A percentile compares a stretch with the other conserved stretches of the same genome.
phyloP scores from a whole-genome alignment of 2,797 vertebrate genomes.

The Tauraco hartlaubi region DNA sequence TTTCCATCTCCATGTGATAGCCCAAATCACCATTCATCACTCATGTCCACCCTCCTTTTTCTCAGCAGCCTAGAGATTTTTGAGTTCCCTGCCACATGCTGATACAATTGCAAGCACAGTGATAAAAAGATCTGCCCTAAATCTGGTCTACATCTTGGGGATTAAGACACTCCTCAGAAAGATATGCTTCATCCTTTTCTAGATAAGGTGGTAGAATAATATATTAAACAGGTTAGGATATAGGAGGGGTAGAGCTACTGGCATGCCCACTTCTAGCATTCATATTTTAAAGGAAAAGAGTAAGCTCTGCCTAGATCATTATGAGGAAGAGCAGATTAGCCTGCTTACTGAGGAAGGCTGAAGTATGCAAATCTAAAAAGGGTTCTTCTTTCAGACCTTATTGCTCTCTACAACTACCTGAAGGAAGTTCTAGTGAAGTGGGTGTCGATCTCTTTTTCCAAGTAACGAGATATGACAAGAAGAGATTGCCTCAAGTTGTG shows the following conservation, averaged over 20 bases:
- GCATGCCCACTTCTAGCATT: neutral
- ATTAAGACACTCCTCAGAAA: neutral
- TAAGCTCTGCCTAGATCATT: neutral
- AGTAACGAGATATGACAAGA: too few relatives aligned
- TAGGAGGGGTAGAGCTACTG: neutral
- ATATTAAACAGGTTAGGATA: neutral
- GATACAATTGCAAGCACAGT: neutral
- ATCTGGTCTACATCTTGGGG: neutral
- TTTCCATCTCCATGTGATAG: neutral
- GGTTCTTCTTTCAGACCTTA: neutral
- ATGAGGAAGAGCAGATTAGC: neutral
- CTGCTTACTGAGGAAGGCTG: neutral
- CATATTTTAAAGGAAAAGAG: neutral
- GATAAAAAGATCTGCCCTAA: neutral
- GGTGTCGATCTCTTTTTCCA: too few relatives aligned
- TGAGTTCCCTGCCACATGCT: neutral
- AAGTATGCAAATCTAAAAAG: accelerated
- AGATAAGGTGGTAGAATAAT: neutral
- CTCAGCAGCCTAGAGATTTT: neutral
- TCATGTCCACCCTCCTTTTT: neutral
- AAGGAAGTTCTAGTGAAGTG: too few relatives aligned
- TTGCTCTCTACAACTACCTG: too few relatives aligned
- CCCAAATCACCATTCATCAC: neutral
- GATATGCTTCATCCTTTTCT: neutral
- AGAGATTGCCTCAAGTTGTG: too few relatives aligned